A percentile compares a stretch with the other conserved stretches of the same genome.
Conservation (phyloP, 2,113 vertebrate genomes). For the Sturnus vulgaris region DNA sequence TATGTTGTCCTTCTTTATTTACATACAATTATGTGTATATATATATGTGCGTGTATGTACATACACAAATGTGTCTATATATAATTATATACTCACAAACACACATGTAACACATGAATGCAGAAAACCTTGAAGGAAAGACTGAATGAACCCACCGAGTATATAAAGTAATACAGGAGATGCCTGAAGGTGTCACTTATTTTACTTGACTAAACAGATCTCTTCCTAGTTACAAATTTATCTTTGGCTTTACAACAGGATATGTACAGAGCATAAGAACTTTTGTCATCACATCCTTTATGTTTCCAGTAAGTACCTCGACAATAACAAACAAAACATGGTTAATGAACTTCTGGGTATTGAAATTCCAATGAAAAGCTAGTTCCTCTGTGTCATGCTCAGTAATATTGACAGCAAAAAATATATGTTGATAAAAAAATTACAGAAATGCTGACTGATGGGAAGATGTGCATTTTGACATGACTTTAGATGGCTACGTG, state of each 20-base stretch:
- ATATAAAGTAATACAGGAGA: neutral
- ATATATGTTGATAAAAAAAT: neutral
- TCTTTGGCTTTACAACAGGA: conserved; percentile 26
- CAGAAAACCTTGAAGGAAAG: neutral
- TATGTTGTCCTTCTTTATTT: neutral
- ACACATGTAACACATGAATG: neutral
- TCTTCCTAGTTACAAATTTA: neutral
- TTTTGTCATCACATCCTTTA: conserved; percentile 41
- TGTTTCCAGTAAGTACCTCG: conserved; percentile 59
- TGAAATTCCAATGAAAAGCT: conserved; percentile 3
- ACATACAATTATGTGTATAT: neutral
- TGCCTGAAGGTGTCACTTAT: neutral
- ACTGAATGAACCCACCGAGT: neutral
- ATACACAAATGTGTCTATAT: neutral
- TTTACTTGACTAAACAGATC: neutral
- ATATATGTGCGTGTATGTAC: neutral
- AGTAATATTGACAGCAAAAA: neutral
- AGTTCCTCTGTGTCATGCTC: neutral
- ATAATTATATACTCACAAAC: neutral
- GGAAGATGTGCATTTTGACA: neutral
- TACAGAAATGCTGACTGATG: neutral
- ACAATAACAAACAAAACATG: neutral
- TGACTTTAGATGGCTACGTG: neutral
- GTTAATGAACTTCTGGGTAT: conserved; percentile 58
- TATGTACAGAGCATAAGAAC: conserved; percentile 2